Evolutionary conservation across 1,140 invertebrate species (phyloP).

Genomic region (Pseudomyrmex flavicornis): DNA sequence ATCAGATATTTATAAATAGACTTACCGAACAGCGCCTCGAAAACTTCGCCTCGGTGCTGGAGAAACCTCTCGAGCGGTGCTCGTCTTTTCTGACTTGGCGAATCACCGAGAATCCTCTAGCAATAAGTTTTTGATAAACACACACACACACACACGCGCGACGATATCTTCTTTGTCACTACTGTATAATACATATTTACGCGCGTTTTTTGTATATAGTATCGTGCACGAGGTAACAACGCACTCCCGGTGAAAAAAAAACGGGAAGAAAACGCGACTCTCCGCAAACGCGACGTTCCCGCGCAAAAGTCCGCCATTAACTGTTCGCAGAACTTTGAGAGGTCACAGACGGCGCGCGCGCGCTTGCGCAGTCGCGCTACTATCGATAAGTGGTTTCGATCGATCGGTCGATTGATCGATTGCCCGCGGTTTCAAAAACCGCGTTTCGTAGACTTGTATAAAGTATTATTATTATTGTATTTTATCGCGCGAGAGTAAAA

Average conservation of each 20-base stretch:
- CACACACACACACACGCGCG: no score
- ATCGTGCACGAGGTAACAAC: slow-evolving; percentile 3
- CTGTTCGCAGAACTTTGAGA: neutral
- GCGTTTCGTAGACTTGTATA: neutral
- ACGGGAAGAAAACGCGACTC: neutral
- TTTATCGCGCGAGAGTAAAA: no score
- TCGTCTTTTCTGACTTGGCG: slow-evolving; percentile 15
- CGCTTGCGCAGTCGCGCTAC: neutral
- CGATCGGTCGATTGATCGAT: neutral
- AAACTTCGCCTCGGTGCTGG: no score
- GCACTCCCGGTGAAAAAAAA: neutral
- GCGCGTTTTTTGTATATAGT: slow-evolving; percentile 29
- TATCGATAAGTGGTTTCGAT: neutral
- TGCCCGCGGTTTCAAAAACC: no score
- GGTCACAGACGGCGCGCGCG: neutral
- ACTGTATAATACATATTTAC: slow-evolving; percentile 17
- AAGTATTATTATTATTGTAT: no score
- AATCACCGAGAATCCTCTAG: slow-evolving; percentile 34
- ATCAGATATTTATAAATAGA: no score
- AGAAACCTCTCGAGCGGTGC: no score
- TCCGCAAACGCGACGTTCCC: neutral
- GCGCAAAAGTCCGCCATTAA: slow-evolving; percentile 7
- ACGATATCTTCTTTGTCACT: neutral
- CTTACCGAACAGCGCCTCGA: no score
- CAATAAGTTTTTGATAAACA: slow-evolving; percentile 59